Conservation (phyloP, 2,113 vertebrate genomes). For the Percina caprodes region DNA sequence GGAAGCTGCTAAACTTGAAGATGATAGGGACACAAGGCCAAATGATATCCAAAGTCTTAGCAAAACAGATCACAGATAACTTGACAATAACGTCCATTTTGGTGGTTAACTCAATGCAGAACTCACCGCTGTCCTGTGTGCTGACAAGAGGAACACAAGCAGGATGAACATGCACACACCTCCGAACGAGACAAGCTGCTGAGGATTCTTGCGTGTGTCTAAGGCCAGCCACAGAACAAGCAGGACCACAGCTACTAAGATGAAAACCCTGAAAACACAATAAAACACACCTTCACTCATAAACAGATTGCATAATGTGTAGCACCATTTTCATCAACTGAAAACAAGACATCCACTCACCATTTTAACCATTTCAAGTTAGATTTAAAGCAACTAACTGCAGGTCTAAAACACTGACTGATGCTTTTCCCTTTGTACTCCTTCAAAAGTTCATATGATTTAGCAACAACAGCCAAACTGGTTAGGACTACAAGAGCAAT, state of each 20-base stretch:
- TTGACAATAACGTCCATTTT: conserved; percentile 16
- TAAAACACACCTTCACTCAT: conserved; percentile 8
- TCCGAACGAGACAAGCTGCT: conserved; percentile 92
- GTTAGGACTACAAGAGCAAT: conserved; percentile 89
- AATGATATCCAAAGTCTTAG: conserved; percentile 65
- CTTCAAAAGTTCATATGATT: conserved; percentile 82
- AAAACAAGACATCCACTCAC: conserved; percentile 80
- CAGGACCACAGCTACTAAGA: conserved; percentile 74
- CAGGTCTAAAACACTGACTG: conserved; percentile 70
- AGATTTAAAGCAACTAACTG: conserved; percentile 66
- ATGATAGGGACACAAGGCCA: conserved; percentile 43
- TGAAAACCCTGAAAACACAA: conserved; percentile 86
- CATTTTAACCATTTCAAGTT: conserved; percentile 89
- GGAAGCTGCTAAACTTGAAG: conserved; percentile 47
- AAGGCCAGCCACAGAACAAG: conserved; percentile 88
- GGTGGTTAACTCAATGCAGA: neutral
- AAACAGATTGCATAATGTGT: neutral
- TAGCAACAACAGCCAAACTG: conserved; percentile 77
- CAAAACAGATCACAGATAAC: conserved; percentile 56
- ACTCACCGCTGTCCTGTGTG: conserved; percentile 87
- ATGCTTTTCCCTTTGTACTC: conserved; percentile 83
- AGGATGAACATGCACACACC: conserved; percentile 88
- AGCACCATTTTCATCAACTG: neutral
- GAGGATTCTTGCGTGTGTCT: conserved; percentile 86
- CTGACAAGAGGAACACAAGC: conserved; percentile 88